phyloP scores from a whole-genome alignment of 2,888 invertebrate species.

The Euplagia quadripunctaria region DNA sequence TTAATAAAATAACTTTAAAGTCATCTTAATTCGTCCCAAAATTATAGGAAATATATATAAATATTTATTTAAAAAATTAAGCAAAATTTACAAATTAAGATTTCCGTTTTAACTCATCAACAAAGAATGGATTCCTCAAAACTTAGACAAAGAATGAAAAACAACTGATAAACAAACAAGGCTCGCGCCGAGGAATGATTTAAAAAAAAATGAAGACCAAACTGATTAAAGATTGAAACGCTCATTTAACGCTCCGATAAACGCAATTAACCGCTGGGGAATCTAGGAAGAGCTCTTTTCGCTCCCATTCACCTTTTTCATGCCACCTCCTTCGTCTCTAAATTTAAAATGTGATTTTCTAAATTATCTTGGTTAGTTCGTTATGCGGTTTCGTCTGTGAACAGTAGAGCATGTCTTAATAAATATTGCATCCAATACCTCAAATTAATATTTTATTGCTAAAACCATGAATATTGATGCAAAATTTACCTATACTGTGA shows the following conservation, averaged over 20 bases:
- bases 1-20: too few relatives aligned
- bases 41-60: neutral
- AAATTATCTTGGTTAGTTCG: conserved; percentile 26
- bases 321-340: conserved; percentile 52
- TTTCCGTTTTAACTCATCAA: conserved; percentile 9
- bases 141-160: conserved; percentile 42
- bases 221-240: conserved; percentile 82
- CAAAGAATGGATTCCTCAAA: conserved; percentile 8
- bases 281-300: conserved; percentile 67
- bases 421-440: neutral
- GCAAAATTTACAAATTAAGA: conserved; percentile 5
- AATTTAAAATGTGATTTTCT: conserved; percentile 28
- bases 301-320: conserved; percentile 65
- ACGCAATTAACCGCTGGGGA: conserved; percentile 76
- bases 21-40: too few relatives aligned
- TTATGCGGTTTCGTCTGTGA: conserved; percentile 36
- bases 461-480: conserved; percentile 16
- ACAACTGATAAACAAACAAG: conserved; percentile 56
- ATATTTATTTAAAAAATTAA: neutral
- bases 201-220: conserved; percentile 60
- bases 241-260: conserved; percentile 84
- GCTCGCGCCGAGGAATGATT: conserved; percentile 53
- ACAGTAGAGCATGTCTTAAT: neutral
- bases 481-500: conserved; percentile 28
- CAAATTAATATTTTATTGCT: neutral